Evolutionary conservation across 2,888 invertebrate species (phyloP), one percentile per base, ranked within the genome.

Genomic region (Cheilosia scutellata): DNA sequence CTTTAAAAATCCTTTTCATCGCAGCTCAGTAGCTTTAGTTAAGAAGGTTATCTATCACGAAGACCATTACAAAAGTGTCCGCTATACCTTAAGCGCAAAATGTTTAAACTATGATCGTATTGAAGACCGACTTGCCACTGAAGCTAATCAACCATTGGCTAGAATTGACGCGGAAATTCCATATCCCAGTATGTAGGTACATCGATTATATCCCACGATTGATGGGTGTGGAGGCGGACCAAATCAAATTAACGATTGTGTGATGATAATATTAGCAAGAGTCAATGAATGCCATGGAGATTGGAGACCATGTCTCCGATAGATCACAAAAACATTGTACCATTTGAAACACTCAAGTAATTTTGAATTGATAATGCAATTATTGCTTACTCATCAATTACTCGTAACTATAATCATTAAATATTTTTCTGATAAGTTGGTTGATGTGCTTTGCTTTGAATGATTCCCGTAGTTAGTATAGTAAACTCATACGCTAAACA

Each of bases 81-180:
- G 5, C 2, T 93, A 93, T 91, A n/a, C n/a, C n/a, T n/a, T n/a
- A n/a, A n/a, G 94, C 95, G 80, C 93, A 93, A 79, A 95, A 95
- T 70, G 90, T 95, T 11, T n/a, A n/a, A n/a, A 95, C 94, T 0
- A 84, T 95, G 0, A 66, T 92, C 2, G 55, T 89, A 0, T 58
- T 91, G 13, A 87, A 74, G 1, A 70, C 88, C 0, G 89, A 89
- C 1, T 53, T 91, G 79, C 89, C 89, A 0, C 40, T 91, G 91
- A 89, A 4, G 74, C 79, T 2, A 49, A 88, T 82, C 89, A 42
- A 88, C 88, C 3, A 74, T 91, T 11, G 91, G 91, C 91, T 4
- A 87, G 89, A 6, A 89, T n/a, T n/a, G n/a, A n/a, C n/a, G n/a
- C n/a, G n/a, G n/a, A n/a, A n/a, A n/a, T n/a, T n/a, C n/a, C n/a